These are phyloP conservation scores for Ptilonorhynchus violaceus DNA, from an alignment of 2,113 vertebrate genomes.

Conservation along the genomic window DNA sequence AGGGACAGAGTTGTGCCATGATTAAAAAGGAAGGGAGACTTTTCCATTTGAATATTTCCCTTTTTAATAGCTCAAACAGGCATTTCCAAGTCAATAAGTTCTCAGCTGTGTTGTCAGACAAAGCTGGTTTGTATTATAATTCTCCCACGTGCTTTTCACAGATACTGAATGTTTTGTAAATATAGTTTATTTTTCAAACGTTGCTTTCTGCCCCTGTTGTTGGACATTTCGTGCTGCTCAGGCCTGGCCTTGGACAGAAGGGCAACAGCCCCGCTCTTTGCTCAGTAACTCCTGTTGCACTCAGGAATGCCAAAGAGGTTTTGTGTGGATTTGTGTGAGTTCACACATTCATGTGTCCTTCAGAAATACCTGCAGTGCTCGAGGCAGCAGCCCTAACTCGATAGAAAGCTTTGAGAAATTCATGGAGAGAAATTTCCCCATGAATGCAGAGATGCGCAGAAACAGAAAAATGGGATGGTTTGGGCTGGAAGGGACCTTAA, in stretches of 20 bases:
- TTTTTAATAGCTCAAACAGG: constrained; percentile 10
- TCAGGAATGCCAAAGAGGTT: not conserved
- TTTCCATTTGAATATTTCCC: not conserved
- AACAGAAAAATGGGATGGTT: too few species aligned
- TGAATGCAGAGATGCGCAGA: not conserved
- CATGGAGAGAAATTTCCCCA: not conserved
- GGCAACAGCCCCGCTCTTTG: not conserved
- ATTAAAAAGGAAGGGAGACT: not conserved
- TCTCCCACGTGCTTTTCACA: constrained; percentile 9
- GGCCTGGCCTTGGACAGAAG: not conserved
- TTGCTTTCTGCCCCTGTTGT: not conserved
- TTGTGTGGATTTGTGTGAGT: not conserved
- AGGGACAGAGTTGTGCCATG: not conserved
- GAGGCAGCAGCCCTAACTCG: not conserved
- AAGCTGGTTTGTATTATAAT: not conserved
- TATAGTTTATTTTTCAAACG: not conserved
- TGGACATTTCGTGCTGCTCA: not conserved
- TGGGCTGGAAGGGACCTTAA: not conserved
- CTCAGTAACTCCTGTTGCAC: not conserved
- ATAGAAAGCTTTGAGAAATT: not conserved
- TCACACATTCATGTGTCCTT: not conserved
- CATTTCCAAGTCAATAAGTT: constrained; percentile 46
- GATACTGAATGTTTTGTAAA: not conserved
- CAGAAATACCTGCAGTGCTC: not conserved
- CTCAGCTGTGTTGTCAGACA: not conserved